phyloP scores from a whole-genome alignment of 1,140 invertebrate genomes.

The Frieseomelitta varia region DNA sequence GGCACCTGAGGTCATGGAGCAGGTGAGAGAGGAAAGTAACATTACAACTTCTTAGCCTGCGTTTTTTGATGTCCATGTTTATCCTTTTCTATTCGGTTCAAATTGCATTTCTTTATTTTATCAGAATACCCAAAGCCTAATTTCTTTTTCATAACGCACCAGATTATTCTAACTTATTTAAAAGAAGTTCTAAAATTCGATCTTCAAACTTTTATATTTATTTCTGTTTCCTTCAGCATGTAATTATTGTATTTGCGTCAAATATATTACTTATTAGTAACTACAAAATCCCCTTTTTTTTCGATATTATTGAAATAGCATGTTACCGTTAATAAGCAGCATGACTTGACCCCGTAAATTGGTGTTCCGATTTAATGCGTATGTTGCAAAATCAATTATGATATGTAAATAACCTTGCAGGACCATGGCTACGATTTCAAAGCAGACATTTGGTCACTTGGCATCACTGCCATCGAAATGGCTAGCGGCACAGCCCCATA shows the following conservation, averaged over 20 bases:
- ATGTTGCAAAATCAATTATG: slow-evolving; percentile 61
- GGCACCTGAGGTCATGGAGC: slow-evolving; percentile 99
- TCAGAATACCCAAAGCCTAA: background rate
- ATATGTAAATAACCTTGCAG: slow-evolving; percentile 80
- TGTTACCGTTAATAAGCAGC: slow-evolving; percentile 37
- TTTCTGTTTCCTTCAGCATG: background rate
- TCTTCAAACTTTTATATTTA: background rate
- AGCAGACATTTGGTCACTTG: slow-evolving; percentile 99
- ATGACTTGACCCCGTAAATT: slow-evolving; percentile 38
- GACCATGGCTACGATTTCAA: slow-evolving; percentile 99
- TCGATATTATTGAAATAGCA: slow-evolving; percentile 18
- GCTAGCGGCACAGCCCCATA: slow-evolving; percentile 99
- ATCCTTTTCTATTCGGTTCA: slow-evolving; percentile 41
- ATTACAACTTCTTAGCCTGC: slow-evolving; percentile 82
- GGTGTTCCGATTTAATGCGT: background rate
- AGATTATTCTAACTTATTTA: background rate
- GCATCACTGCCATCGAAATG: slow-evolving; percentile 99
- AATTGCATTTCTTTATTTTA: background rate
- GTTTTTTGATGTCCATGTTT: slow-evolving; percentile 72
- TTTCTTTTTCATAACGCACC: background rate
- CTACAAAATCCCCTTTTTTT: background rate
- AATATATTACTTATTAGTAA: background rate
- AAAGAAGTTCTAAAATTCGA: background rate
- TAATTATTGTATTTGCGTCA: background rate
- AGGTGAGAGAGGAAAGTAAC: slow-evolving; percentile 86